Percentiles rank a stretch among this genome's conserved stretches.
These are phyloP conservation scores for Notolepis coatsorum DNA, from an alignment of 2,797 vertebrate genomes.

Conservation along the genomic window DNA sequence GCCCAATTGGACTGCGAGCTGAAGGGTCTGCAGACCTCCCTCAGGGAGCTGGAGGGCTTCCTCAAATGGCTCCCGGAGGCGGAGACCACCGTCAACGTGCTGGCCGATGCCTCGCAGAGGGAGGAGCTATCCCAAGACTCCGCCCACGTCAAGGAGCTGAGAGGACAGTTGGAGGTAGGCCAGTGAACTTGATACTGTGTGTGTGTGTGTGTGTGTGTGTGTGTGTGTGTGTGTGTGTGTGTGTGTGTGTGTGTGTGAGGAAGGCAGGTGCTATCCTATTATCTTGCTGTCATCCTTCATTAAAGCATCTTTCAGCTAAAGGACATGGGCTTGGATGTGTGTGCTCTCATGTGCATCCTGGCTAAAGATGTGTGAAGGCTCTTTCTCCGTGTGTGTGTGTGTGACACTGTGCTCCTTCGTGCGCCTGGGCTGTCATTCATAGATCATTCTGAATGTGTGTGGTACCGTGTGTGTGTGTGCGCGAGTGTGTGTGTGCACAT, in stretches of 20 bases:
- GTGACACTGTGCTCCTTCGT: conserved; percentile 23
- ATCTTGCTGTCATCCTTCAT: conserved; percentile 65
- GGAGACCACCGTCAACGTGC: conserved; percentile 91
- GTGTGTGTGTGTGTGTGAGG: conserved; percentile 13
- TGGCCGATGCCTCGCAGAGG: conserved; percentile 89
- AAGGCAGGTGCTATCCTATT: conserved; percentile 58
- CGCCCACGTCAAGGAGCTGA: conserved; percentile 82
- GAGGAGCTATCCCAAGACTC: conserved; percentile 89
- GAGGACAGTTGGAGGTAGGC: conserved; percentile 90
- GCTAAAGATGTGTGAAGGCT: conserved; percentile 44
- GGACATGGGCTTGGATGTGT: conserved; percentile 7
- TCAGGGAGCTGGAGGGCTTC: conserved; percentile 91
- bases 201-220: conserved; percentile 3
- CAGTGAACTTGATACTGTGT: neutral
- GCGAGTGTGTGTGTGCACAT: conserved; percentile 6
- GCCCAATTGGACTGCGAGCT: conserved; percentile 88
- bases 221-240: neutral
- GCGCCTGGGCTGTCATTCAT: conserved; percentile 50
- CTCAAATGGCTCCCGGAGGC: conserved; percentile 97
- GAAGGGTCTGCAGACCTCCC: conserved; percentile 86
- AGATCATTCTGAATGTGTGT: conserved; percentile 27
- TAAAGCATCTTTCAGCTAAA: conserved; percentile 38
- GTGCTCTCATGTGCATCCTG: conserved; percentile 18
- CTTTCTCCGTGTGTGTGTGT: conserved; percentile 2
- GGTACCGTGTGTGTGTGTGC: neutral